A percentile compares a stretch with the other conserved stretches of the same genome.
Conservation (phyloP, 2,888 invertebrate species). For the Melitaea athalia region DNA sequence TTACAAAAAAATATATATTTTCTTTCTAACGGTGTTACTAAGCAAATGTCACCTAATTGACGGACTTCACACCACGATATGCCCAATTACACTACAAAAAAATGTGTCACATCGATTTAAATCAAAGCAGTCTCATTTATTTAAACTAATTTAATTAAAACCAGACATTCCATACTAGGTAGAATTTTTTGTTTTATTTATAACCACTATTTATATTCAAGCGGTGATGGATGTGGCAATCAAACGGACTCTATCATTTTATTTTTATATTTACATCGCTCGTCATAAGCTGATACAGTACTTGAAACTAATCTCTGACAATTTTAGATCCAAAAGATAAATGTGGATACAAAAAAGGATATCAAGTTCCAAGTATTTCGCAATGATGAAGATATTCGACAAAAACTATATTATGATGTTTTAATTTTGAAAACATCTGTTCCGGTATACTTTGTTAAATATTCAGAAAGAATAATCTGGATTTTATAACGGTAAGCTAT, state of each 20-base stretch:
- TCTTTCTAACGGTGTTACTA: background rate
- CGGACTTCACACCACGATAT: background rate
- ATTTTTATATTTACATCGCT: conserved; percentile 31
- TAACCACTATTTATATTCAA: conserved; percentile 30
- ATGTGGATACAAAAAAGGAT: background rate
- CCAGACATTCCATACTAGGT: conserved; percentile 26
- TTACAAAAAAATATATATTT: no score
- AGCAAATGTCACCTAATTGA: background rate
- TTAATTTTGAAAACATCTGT: no score
- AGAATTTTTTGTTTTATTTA: conserved; percentile 35
- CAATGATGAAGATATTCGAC: background rate
- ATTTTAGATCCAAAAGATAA: conserved; percentile 14
- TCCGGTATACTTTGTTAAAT: no score
- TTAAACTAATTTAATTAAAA: conserved; percentile 35
- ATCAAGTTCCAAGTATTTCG: background rate
- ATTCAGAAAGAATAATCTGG: background rate
- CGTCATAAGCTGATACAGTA: conserved; percentile 20
- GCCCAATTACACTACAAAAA: conserved; percentile 12
- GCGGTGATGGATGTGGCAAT: conserved; percentile 35
- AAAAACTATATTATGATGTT: background rate
- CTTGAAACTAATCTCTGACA: conserved; percentile 19
- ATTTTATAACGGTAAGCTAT: background rate
- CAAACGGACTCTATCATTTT: conserved; percentile 34
- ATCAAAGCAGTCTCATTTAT: conserved; percentile 27
- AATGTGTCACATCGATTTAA: conserved; percentile 16